Evolutionary conservation across 2,113 vertebrate species (phyloP).

Genomic region (Haliaeetus leucogaster): DNA sequence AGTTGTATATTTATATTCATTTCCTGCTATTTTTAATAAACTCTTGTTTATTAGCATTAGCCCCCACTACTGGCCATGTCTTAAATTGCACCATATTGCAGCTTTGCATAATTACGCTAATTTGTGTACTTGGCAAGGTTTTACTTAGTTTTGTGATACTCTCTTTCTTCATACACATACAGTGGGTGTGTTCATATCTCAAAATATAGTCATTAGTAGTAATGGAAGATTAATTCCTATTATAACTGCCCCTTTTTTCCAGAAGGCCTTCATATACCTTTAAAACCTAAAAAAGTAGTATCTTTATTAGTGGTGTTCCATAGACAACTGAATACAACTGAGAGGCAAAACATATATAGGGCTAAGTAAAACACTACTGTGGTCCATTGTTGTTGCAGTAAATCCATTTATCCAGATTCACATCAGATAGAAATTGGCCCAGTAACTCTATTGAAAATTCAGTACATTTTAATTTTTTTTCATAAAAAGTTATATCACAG

Average conservation of each 20-base stretch:
- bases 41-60: not conserved
- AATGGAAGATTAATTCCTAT: not conserved
- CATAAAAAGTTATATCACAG: not conserved
- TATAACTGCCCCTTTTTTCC: not conserved
- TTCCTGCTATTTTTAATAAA: not conserved
- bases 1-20: not conserved
- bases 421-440: not conserved
- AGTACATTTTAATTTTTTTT: not conserved
- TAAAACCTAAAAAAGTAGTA: not conserved
- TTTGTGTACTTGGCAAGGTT: not conserved
- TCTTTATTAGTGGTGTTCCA: not conserved
- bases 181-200: not conserved
- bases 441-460: not conserved
- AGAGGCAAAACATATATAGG: not conserved
- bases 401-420: not conserved
- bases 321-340: not conserved
- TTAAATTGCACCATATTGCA: not conserved
- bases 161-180: not conserved
- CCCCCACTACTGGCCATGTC: not conserved
- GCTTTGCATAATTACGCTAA: not conserved
- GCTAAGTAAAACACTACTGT: not conserved
- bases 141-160: not conserved
- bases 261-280: not conserved
- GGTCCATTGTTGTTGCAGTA: not conserved
- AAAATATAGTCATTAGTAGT: not conserved